Evolutionary conservation across 2,113 vertebrate species (phyloP), one percentile per base, ranked within the genome.

Genomic region (Lophura nycthemera): DNA sequence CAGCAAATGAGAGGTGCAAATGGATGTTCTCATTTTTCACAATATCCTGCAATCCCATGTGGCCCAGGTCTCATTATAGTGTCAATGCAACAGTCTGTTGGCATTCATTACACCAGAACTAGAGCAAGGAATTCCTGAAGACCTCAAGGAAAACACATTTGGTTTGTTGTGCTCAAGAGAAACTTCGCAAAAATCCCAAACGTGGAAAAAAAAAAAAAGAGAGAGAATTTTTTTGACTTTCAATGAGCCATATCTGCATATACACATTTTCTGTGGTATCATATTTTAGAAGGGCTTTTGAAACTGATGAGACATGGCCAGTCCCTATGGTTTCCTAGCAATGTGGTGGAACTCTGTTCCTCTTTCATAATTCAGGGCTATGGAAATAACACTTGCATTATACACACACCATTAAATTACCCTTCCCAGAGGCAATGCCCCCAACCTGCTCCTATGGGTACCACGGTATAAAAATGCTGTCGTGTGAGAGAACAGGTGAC

Each of bases 111-210:
- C 74, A 88, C 56, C 65, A 75, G 56, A 93, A 89, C 43, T 47
- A 85, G 43, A 48, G 57, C 71, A 77, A 73, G 74, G 85, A 74
- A 84, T 64, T 76, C 82, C 79, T 88, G 13, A 77, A 93, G 83
- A 77, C 88, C 59, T 87, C 80, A 69, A 86, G 64, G 73, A 95
- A 91, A 94, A 59, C 22, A 36, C 42, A 63, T 87, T 75, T 86
- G 74, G 45, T 56, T 95, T 93, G 73, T 93, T 30, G 61, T 43
- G 40, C 71, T 84, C 2, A 3, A 90, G 50, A 83, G 40, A 92
- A 80, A 83, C 90, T 92, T 13, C 74, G 82, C 89, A 90, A 84
- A 75, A 91, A 84, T 84, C 86, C 64, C 77, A 92, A 85, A 52
- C 1, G 6, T 57, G 18, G 38, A 1, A 6, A 16, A 56, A 57